Evolutionary conservation across 2,888 invertebrate genomes (phyloP).

Genomic region (Drosophila tanythrix): DNA sequence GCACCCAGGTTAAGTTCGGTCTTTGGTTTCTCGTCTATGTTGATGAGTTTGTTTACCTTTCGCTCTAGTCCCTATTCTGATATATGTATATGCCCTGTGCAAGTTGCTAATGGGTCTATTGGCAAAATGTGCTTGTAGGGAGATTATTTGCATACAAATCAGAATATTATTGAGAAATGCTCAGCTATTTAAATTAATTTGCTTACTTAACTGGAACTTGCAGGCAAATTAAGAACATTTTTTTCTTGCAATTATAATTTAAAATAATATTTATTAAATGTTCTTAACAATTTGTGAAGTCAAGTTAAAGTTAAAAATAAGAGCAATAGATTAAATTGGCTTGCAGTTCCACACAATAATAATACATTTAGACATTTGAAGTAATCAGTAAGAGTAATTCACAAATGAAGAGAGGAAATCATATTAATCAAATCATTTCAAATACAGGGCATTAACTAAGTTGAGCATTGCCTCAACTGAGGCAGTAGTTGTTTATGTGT

Average conservation of each 20-base stretch:
- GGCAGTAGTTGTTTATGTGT: slow-evolving; percentile 15
- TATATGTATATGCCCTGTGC: neutral
- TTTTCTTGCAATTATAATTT: no score
- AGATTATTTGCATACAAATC: neutral
- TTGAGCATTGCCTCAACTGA: slow-evolving; percentile 1
- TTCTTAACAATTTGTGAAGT: no score
- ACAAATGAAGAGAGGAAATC: neutral
- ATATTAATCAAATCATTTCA: neutral
- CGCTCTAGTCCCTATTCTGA: slow-evolving; percentile 8
- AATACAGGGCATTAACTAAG: neutral
- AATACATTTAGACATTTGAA: neutral
- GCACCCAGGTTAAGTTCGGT: slow-evolving; percentile 17
- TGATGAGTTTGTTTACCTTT: slow-evolving; percentile 50
- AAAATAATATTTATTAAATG: no score
- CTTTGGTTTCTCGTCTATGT: neutral
- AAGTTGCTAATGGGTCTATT: neutral
- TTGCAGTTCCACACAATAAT: no score
- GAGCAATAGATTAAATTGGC: no score
- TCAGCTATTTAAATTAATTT: no score
- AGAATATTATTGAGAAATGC: no score
- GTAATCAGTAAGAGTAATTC: neutral
- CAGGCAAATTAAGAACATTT: no score
- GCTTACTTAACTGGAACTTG: no score
- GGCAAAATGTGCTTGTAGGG: neutral
- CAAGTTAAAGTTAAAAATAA: no score